Evolutionary conservation across 2,888 invertebrate species (phyloP).

Genomic region (Calameuta idolon): DNA sequence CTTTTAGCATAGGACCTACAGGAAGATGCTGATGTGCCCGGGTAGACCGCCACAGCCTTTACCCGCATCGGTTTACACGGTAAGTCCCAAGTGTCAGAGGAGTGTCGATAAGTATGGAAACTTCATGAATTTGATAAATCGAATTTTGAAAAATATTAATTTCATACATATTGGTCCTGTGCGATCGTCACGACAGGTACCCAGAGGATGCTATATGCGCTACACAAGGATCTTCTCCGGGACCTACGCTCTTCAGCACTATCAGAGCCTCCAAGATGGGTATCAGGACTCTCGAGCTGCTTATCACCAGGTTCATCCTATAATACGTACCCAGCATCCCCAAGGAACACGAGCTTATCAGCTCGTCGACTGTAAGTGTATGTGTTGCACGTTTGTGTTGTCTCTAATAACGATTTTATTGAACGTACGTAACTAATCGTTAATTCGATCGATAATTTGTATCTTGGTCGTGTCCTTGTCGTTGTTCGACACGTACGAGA

Average conservation of each 20-base stretch:
- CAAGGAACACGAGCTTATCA: conserved; percentile 35
- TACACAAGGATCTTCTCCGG: conserved; percentile 61
- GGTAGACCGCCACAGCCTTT: conserved; percentile 58
- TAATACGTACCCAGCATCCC: conserved; percentile 39
- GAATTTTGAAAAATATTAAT: not conserved
- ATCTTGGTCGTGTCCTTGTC: not conserved
- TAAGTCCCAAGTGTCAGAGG: conserved; percentile 37
- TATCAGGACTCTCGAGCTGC: conserved; percentile 47
- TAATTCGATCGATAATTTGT: not conserved
- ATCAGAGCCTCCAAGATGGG: conserved; percentile 47
- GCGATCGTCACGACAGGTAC: conserved; percentile 41
- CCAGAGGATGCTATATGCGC: conserved; percentile 59
- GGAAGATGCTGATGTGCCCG: conserved; percentile 58
- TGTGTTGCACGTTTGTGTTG: conserved; percentile 31
- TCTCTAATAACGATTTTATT: conserved; percentile 8
- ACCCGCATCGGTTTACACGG: conserved; percentile 49
- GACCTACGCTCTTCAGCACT: conserved; percentile 48
- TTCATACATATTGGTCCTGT: not conserved
- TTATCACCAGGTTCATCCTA: conserved; percentile 58
- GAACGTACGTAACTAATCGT: not conserved
- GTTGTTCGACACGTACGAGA: not conserved
- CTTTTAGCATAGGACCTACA: conserved; percentile 49
- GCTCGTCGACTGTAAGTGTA: conserved; percentile 56
- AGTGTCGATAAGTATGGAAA: not conserved
- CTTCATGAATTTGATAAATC: not conserved